Evolutionary conservation across 2,888 invertebrate genomes (phyloP).

Genomic region (Lomographa bimaculata): DNA sequence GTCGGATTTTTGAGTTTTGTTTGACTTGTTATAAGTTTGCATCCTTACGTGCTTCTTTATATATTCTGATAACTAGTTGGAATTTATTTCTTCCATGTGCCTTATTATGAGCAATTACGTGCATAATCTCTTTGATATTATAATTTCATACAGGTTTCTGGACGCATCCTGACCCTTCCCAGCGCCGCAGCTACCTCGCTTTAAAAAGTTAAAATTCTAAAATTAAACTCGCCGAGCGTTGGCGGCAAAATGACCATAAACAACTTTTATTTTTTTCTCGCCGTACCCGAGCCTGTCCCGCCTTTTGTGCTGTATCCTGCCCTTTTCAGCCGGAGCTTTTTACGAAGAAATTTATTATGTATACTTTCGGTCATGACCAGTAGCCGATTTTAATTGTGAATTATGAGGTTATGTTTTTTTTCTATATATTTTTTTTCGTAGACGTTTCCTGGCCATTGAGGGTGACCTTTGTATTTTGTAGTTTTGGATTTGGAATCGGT

Average conservation of each 20-base stretch:
- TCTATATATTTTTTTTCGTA: slow-evolving; percentile 48
- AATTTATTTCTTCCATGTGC: no score
- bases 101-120: no score
- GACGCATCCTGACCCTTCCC: slow-evolving; percentile 26
- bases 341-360: slow-evolving; percentile 81
- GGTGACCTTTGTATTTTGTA: slow-evolving; percentile 71
- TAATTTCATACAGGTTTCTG: slow-evolving; percentile 30
- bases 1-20: no score
- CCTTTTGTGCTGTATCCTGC: slow-evolving; percentile 77
- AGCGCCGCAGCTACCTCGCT: slow-evolving; percentile 34
- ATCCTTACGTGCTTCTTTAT: no score
- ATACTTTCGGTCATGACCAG: slow-evolving; percentile 80
- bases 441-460: slow-evolving; percentile 68
- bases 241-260: slow-evolving; percentile 80
- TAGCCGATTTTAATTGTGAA: slow-evolving; percentile 82
- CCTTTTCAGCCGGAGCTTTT: slow-evolving; percentile 79
- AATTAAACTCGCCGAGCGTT: slow-evolving; percentile 72
- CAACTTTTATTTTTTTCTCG: slow-evolving; percentile 69
- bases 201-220: slow-evolving; percentile 64
- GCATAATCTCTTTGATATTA: slow-evolving; percentile 7
- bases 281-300: slow-evolving; percentile 58
- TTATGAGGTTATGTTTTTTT: slow-evolving; percentile 65
- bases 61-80: no score
- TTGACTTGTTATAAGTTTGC: no score
- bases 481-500: slow-evolving; percentile 35